Conservation (phyloP, 2,888 invertebrate species). For the Heteromyza rotundicornis region DNA sequence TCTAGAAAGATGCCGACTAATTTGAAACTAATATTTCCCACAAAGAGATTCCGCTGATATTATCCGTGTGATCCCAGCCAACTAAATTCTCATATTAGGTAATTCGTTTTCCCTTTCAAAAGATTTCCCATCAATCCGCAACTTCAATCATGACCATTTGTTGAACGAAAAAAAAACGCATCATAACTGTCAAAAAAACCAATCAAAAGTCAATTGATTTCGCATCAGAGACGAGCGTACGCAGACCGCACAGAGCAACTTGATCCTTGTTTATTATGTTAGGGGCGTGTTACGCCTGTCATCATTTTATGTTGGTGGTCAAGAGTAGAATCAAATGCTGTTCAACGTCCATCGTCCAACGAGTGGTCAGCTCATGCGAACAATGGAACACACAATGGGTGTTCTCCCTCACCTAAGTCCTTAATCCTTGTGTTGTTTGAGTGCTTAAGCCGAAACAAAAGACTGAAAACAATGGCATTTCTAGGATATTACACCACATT, state of each 20-base stretch:
- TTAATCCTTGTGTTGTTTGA: constrained; percentile 13
- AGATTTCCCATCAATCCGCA: not conserved
- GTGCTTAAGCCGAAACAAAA: constrained; percentile 33
- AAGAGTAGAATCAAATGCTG: constrained; percentile 42
- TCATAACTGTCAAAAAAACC: constrained; percentile 10
- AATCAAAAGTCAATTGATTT: constrained; percentile 36
- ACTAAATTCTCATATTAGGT: too few species aligned
- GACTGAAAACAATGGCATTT: constrained; percentile 35
- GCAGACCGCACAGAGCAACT: constrained; percentile 40
- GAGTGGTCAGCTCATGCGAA: constrained; percentile 7
- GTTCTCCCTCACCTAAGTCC: constrained; percentile 19
- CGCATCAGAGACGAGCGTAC: constrained; percentile 16
- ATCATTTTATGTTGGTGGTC: constrained; percentile 63
- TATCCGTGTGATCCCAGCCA: too few species aligned
- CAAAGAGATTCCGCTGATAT: too few species aligned
- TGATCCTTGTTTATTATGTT: constrained; percentile 58
- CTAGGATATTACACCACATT: constrained; percentile 45
- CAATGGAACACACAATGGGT: constrained; percentile 25
- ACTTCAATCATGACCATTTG: too few species aligned
- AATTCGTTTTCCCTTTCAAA: too few species aligned
- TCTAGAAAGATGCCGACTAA: too few species aligned
- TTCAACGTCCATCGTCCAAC: constrained; percentile 9
- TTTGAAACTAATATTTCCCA: too few species aligned
- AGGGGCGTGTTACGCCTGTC: constrained; percentile 63
- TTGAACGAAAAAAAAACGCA: too few species aligned